phyloP scores from a whole-genome alignment of 2,797 vertebrate species.

The Buphagus erythrorhynchus region DNA sequence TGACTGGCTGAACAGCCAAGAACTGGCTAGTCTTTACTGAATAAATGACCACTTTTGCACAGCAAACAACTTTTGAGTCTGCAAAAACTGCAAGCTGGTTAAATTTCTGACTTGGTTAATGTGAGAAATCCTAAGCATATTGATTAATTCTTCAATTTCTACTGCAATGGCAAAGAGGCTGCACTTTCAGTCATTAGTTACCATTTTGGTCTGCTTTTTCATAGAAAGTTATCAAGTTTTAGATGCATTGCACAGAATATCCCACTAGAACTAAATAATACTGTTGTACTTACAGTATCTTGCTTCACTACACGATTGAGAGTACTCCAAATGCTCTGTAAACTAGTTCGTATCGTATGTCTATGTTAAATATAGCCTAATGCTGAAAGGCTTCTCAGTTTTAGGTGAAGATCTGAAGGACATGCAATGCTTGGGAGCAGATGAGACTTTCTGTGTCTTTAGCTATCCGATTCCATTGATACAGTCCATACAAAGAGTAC shows the following conservation, averaged over 20 bases:
- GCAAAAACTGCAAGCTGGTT: not conserved
- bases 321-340: not conserved
- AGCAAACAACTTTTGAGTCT: not conserved
- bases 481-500: not conserved
- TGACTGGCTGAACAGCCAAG: not conserved
- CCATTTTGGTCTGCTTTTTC: not conserved
- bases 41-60: not conserved
- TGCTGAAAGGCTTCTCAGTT: not conserved
- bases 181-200: not conserved
- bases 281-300: not conserved
- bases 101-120: not conserved
- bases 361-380: not conserved
- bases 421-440: rapidly evolving
- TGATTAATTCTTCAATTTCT: not conserved
- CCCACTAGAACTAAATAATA: not conserved
- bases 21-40: not conserved
- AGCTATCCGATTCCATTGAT: rapidly evolving
- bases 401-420: not conserved
- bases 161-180: not conserved
- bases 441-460: not conserved
- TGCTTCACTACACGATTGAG: not conserved
- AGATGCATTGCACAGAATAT: not conserved
- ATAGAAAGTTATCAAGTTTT: not conserved
- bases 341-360: not conserved
- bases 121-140: not conserved